phyloP scores from a whole-genome alignment of 2,797 vertebrate genomes.

The Malacoctenus gilli region DNA sequence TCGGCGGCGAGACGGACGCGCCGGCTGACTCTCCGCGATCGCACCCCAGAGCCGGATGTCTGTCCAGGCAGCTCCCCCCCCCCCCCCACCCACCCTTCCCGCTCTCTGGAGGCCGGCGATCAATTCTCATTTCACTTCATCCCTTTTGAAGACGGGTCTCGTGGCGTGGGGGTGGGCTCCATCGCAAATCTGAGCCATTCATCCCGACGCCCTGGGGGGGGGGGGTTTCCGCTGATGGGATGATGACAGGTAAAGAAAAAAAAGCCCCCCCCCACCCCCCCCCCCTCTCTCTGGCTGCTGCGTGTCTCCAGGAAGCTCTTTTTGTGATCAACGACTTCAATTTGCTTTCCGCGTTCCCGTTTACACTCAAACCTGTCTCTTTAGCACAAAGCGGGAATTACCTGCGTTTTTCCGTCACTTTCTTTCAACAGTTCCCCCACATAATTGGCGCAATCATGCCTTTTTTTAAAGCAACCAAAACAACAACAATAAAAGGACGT shows the following conservation, averaged over 20 bases:
- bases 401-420: conserved; percentile 13
- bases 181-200: conserved; percentile 33
- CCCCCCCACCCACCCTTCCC: conserved; percentile 3
- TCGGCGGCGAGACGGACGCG: conserved; percentile 27
- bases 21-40: conserved; percentile 7
- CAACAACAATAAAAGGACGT: too few species aligned
- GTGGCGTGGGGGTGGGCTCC: conserved; percentile 11
- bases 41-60: not conserved
- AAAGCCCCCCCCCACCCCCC: too few species aligned
- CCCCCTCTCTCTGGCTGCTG: not conserved
- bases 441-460: not conserved
- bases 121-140: conserved; percentile 50
- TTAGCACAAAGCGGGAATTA: not conserved
- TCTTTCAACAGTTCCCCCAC: not conserved
- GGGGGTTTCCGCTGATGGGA: conserved; percentile 18
- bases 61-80: conserved; percentile 15
- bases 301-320: conserved; percentile 9
- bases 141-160: conserved; percentile 33
- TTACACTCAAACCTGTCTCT: conserved; percentile 7
- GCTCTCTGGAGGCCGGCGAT: conserved; percentile 26
- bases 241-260: conserved; percentile 27
- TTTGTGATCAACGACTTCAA: conserved; percentile 39
- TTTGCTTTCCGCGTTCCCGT: conserved; percentile 16
- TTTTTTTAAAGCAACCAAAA: too few species aligned
- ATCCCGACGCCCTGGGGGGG: conserved; percentile 10